A percentile compares a stretch with the other conserved stretches of the same genome.
phyloP scores from a whole-genome alignment of 2,888 invertebrate genomes.

The Dicyrtomina minuta region DNA sequence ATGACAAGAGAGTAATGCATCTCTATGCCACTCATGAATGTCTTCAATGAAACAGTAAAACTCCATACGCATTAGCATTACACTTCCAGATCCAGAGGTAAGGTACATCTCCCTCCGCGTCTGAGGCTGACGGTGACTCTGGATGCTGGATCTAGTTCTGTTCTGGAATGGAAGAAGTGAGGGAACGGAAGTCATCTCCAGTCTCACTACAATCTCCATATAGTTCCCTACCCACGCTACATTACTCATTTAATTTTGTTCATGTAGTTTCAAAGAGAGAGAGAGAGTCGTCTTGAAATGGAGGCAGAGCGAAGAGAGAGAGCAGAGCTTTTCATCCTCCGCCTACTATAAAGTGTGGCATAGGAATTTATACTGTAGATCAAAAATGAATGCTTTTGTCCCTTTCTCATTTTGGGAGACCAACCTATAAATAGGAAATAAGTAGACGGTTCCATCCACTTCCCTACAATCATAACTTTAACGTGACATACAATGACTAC shows the following conservation, averaged over 20 bases:
- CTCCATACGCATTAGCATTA: background rate
- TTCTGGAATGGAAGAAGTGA: too few species aligned
- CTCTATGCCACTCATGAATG: conserved; percentile 9
- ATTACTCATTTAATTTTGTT: conserved; percentile 16
- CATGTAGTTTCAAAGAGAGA: background rate
- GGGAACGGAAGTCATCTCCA: conserved; percentile 15
- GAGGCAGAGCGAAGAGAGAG: too few species aligned
- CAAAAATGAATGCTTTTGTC: conserved; percentile 20
- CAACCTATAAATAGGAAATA: conserved; percentile 21
- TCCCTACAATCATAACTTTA: conserved; percentile 15
- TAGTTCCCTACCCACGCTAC: background rate
- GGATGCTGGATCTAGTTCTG: too few species aligned
- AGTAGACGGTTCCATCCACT: conserved; percentile 7
- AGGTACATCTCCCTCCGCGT: too few species aligned
- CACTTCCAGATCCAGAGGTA: too few species aligned
- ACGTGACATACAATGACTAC: conserved; percentile 10
- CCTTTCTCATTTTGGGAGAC: conserved; percentile 9
- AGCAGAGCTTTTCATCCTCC: too few species aligned
- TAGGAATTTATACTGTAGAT: conserved; percentile 18
- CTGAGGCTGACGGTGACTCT: too few species aligned
- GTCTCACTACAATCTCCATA: background rate
- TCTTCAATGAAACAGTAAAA: conserved; percentile 20
- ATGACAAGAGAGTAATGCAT: conserved; percentile 17
- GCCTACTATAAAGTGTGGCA: background rate
- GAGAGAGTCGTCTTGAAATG: too few species aligned